Evolutionary conservation across 2,113 vertebrate species (phyloP).

Genomic region (Hemiscyllium ocellatum): DNA sequence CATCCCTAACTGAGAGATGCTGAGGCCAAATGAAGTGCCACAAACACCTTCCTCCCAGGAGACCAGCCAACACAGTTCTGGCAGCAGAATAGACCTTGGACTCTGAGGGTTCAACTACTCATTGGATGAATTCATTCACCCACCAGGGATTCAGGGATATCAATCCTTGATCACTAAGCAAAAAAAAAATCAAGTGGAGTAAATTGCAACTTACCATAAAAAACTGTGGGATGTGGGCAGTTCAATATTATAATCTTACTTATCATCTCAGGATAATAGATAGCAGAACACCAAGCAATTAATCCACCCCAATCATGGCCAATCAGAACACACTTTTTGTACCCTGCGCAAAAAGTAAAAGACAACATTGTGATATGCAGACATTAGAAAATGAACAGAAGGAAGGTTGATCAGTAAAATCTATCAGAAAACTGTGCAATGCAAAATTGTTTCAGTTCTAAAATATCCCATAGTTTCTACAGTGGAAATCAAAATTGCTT

Average conservation of each 20-base stretch:
- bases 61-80: background rate
- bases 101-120: background rate
- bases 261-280: constrained; percentile 94
- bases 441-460: background rate
- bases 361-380: background rate
- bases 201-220: constrained; percentile 64
- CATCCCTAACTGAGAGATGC: background rate
- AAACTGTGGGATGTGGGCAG: constrained; percentile 89
- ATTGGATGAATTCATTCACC: background rate
- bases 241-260: constrained; percentile 89
- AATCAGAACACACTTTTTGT: constrained; percentile 88
- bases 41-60: too few species aligned
- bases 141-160: constrained; percentile 8
- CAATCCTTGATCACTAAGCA: constrained; percentile 42
- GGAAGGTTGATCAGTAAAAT: background rate
- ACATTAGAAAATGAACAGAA: background rate
- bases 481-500: too few species aligned
- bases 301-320: constrained; percentile 97
- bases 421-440: background rate
- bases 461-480: background rate
- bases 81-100: too few species aligned
- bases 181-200: constrained; percentile 41
- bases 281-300: constrained; percentile 88
- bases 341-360: constrained; percentile 61
- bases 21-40: background rate